These are phyloP conservation scores for Trilocha varians DNA, from an alignment of 2,888 invertebrate genomes.

Conservation along the genomic window DNA sequence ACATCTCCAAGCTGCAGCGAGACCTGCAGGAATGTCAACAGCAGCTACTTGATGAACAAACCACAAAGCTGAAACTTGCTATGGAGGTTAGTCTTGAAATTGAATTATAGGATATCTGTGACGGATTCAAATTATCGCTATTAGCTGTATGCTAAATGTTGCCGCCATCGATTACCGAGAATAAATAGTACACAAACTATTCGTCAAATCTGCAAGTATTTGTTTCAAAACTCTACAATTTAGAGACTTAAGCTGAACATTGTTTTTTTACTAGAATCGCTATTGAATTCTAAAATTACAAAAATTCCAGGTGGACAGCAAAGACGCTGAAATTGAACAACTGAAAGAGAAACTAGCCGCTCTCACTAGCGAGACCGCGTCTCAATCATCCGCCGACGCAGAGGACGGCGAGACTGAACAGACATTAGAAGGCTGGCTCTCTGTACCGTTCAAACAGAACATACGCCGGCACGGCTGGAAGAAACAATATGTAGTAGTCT, in stretches of 20 bases:
- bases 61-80: slow-evolving; percentile 81
- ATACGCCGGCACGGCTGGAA: slow-evolving; percentile 97
- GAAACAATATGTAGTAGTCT: slow-evolving; percentile 97
- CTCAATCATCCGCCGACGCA: slow-evolving; percentile 91
- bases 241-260: background rate
- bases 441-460: slow-evolving; percentile 95
- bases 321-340: slow-evolving; percentile 96
- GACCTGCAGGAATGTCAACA: slow-evolving; percentile 90
- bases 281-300: background rate
- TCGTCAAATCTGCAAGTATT: no score
- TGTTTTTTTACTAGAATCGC: no score
- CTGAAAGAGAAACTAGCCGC: slow-evolving; percentile 88
- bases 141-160: no score
- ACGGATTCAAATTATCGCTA: no score
- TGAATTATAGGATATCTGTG: no score
- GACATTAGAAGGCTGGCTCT: slow-evolving; percentile 95
- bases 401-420: slow-evolving; percentile 85
- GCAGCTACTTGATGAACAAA: slow-evolving; percentile 81
- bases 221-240: no score
- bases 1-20: slow-evolving; percentile 86
- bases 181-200: no score
- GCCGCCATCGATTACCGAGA: no score
- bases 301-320: slow-evolving; percentile 82
- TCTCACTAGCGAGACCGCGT: slow-evolving; percentile 89
- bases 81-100: slow-evolving; percentile 79